Conservation (phyloP, 1,140 invertebrate genomes). For the Olivierus martensii region DNA sequence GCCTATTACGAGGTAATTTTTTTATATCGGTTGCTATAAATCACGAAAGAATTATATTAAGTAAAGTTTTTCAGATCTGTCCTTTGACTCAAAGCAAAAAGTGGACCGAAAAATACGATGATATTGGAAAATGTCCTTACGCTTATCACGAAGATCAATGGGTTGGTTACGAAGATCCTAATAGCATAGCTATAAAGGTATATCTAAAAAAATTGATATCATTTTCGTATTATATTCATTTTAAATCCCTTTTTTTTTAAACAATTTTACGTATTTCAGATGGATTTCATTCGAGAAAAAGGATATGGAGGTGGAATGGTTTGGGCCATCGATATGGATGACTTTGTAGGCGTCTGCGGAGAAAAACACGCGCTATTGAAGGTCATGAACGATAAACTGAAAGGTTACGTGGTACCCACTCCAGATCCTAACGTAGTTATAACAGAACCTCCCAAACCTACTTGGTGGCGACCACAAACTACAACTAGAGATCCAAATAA, state of each 20-base stretch:
- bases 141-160: conserved; percentile 73
- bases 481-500: not conserved
- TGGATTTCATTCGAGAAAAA: conserved; percentile 23
- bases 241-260: not conserved
- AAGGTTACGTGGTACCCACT: conserved; percentile 51
- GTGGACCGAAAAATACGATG: conserved; percentile 72
- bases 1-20: conserved; percentile 28
- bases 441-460: conserved; percentile 8
- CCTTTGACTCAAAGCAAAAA: conserved; percentile 46
- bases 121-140: conserved; percentile 64
- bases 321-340: conserved; percentile 32
- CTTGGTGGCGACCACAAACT: conserved; percentile 13
- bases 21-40: not conserved
- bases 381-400: conserved; percentile 60
- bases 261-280: conserved; percentile 17
- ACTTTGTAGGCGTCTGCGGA: conserved; percentile 22
- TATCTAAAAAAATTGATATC: not conserved
- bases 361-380: conserved; percentile 22
- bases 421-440: conserved; percentile 14
- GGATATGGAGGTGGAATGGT: conserved; percentile 33
- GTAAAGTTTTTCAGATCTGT: conserved; percentile 47
- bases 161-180: conserved; percentile 77
- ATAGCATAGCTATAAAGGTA: conserved; percentile 69
- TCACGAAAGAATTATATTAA: not conserved
- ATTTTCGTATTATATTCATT: not conserved